Evolutionary conservation across 2,797 vertebrate species (phyloP).

Genomic region (Buceros bicornis): DNA sequence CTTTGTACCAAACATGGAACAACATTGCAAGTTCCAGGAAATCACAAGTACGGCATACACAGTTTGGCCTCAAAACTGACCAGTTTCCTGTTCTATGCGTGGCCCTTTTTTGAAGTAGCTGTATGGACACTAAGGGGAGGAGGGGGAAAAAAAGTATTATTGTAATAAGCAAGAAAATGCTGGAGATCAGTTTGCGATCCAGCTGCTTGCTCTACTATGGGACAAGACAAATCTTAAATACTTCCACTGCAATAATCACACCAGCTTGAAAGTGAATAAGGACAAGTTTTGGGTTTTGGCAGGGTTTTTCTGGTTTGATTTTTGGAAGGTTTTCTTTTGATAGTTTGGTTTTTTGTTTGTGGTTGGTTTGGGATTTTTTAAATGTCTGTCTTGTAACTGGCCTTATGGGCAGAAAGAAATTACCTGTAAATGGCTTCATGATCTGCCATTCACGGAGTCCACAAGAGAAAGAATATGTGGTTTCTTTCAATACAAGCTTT

Average conservation of each 20-base stretch:
- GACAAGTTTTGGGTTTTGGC: neutral
- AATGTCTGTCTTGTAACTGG: neutral
- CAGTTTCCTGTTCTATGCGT: neutral
- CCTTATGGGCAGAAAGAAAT: conserved; percentile 8
- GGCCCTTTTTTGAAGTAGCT: neutral
- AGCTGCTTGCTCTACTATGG: neutral
- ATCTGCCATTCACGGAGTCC: conserved; percentile 18
- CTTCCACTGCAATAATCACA: neutral
- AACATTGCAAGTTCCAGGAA: neutral
- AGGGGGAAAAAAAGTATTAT: neutral
- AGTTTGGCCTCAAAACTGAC: neutral
- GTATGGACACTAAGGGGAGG: neutral
- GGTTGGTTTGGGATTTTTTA: neutral
- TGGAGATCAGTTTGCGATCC: neutral
- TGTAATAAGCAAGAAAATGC: neutral
- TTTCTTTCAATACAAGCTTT: conserved; percentile 65
- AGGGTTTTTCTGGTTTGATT: neutral
- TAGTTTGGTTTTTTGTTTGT: neutral
- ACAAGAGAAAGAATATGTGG: conserved; percentile 21
- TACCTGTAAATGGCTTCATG: conserved; percentile 45
- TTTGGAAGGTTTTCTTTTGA: neutral
- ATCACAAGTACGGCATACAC: neutral
- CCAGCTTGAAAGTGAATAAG: neutral
- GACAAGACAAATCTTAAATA: neutral
- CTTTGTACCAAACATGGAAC: neutral